These are phyloP conservation scores for Chiloscyllium punctatum DNA, from an alignment of 2,797 vertebrate genomes.

Conservation along the genomic window DNA sequence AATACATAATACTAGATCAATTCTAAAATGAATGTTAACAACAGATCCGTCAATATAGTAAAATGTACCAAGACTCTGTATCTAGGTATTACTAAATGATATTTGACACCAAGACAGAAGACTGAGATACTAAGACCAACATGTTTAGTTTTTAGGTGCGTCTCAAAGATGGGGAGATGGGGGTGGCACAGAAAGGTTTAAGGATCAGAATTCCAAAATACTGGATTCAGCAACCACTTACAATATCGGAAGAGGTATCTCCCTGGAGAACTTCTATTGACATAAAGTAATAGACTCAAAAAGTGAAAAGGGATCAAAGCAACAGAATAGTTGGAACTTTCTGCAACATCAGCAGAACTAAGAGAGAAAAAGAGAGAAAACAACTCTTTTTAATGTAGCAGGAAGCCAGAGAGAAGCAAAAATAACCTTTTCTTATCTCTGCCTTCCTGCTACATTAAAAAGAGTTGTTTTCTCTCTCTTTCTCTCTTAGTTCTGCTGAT, in stretches of 20 bases:
- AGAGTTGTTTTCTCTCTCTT: not conserved
- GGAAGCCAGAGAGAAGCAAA: not conserved
- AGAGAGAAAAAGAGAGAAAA: not conserved
- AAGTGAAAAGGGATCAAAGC: not conserved
- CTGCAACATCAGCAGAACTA: not conserved
- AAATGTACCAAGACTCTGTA: not conserved
- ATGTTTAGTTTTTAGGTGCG: too few relatives aligned
- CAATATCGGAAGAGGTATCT: not conserved
- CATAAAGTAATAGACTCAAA: not conserved
- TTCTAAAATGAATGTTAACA: not conserved
- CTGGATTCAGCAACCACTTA: not conserved
- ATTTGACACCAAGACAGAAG: too few relatives aligned
- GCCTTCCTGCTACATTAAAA: not conserved
- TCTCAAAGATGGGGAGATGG: too few relatives aligned
- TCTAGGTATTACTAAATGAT: too few relatives aligned
- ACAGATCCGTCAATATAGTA: not conserved
- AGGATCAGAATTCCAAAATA: not conserved
- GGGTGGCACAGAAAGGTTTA: not conserved
- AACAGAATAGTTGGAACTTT: not conserved
- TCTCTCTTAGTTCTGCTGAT: not conserved
- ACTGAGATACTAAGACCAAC: too few relatives aligned
- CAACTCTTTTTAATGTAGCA: not conserved
- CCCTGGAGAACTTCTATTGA: not conserved
- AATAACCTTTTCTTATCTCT: not conserved
- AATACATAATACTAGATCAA: too few relatives aligned